Base-by-base conservation (phyloP, 2,888 invertebrate genomes). In the Choristoneura rosaceana region DNA sequence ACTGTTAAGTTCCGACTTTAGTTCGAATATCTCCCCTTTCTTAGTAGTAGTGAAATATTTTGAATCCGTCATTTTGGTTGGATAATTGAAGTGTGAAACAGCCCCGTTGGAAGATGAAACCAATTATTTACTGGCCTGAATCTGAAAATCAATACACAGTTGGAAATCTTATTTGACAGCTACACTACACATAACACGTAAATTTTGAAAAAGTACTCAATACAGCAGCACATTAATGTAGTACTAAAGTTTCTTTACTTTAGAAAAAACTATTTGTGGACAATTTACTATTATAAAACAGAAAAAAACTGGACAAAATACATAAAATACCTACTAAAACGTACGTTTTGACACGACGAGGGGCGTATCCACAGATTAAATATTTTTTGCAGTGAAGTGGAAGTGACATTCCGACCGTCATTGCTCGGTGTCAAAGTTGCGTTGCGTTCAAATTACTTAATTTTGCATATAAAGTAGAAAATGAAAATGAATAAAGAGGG, bases 1-100 rank as follows among this genome's bases (percentile, higher is more conserved):
- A 95, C 99, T 99, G 90, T 99, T 99, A 70, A 99, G 94, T 91
- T 99, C 99, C 7, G 99, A 99, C 90, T 99, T 99, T 70, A 99
- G 94, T 94, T 99, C 99, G 94, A 99, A 99, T 87, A 99, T 99
- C 94, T 99, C 99, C 81, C 99, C 99, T 92, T 99, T 99, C 92
- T 99, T 99, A 76, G 99, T 99, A 76, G 99, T 99, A 9, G 99
- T 99, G 90, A 99, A 99, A 94, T 99, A 99, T 92, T 99, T 99
- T 67, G 99, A 99, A 94, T 99, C 99, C 61, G 99, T 99, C 99
- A 99, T 99, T 77, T 84, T 92, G 79, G 34, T 70, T 66, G 71
- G 61, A 66, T 41, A 66, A 73, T 47, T 68, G 70, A 25, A 71
- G 73, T 59, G 25, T 41, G 12, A 68, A 34, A 55, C 34, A 34